Base-by-base conservation (phyloP, 1,140 invertebrate genomes). In the Rhynchophorus ferrugineus region DNA sequence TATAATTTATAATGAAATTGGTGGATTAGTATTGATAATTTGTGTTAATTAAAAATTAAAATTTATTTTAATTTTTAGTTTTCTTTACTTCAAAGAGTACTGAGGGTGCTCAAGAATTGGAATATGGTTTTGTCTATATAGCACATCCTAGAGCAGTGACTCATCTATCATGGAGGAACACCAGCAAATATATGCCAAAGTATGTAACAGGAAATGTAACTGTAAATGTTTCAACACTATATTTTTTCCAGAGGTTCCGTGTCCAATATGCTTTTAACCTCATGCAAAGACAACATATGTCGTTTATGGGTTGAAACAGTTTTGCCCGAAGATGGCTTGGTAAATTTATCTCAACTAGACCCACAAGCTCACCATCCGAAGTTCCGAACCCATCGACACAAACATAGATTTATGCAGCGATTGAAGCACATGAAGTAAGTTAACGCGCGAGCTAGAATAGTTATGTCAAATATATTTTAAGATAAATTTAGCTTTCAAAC, bases 121-220 rank as follows among this genome's bases (percentile, higher is more conserved):
- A 89, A 68, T 95, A 87, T 70, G 87, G 89, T 34, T 98, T 95
- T 74, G 89, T 98, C 7, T 98, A 98, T 68, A 87, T 98, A 44
- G 90, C 92, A 34, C 95, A 98, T 76, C 95, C 95, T 8, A 77
- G 91, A 43, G 90, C 94, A 36, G 91, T 98, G 7, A 97, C 92
- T 36, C 91, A 95, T 61, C 79, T 98, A 49, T 93, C 92, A 39
- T 98, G 95, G 95, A 78, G 95, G 52, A 93, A 93, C 71, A 97
- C 94, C 24, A 97, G 93, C 76, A 97, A 97, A 76, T 98, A 96
- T 65, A 97, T 98, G 92, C 94, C 94, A 53, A 94, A 92, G 91
- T 94, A 77, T 76, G 80, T 73, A 41, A 37, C 18, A n/a, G n/a
- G n/a, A 13, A 16, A 16, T 21, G 22, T 17, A 14, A 42, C 19